phyloP scores from a whole-genome alignment of 2,888 invertebrate genomes.

The Amblyjoppa fuscipennis region DNA sequence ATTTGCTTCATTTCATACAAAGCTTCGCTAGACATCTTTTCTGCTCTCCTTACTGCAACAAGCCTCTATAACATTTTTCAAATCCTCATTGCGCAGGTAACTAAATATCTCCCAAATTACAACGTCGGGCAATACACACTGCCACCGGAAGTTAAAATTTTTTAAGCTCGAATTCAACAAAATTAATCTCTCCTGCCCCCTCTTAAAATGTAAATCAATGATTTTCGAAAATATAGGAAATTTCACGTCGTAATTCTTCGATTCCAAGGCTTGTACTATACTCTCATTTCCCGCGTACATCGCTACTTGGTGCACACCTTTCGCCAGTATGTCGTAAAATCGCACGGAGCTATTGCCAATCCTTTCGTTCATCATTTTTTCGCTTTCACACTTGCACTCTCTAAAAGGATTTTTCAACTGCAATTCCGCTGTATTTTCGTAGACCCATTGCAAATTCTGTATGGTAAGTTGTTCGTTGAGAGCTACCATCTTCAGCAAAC shows the following conservation, averaged over 20 bases:
- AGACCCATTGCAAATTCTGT: not conserved
- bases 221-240: slow-evolving; percentile 25
- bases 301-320: slow-evolving; percentile 3
- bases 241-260: not conserved
- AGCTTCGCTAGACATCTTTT: not conserved
- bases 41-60: not conserved
- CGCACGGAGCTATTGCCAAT: slow-evolving; percentile 11
- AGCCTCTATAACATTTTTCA: slow-evolving; percentile 23
- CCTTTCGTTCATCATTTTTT: slow-evolving; percentile 3
- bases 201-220: slow-evolving; percentile 10
- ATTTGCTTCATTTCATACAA: not conserved
- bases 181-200: not conserved
- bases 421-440: not conserved
- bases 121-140: slow-evolving; percentile 1
- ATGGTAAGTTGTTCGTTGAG: not conserved
- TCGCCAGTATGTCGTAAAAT: not conserved
- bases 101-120: not conserved
- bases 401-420: not conserved
- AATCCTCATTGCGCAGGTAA: slow-evolving; percentile 16
- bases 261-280: not conserved
- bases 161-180: not conserved
- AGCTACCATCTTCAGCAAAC: not conserved
- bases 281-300: slow-evolving; percentile 3
- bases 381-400: not conserved
- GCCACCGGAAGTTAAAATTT: not conserved